Evolutionary conservation across 2,888 invertebrate genomes (phyloP).

Genomic region (Stegophylla sp.): DNA sequence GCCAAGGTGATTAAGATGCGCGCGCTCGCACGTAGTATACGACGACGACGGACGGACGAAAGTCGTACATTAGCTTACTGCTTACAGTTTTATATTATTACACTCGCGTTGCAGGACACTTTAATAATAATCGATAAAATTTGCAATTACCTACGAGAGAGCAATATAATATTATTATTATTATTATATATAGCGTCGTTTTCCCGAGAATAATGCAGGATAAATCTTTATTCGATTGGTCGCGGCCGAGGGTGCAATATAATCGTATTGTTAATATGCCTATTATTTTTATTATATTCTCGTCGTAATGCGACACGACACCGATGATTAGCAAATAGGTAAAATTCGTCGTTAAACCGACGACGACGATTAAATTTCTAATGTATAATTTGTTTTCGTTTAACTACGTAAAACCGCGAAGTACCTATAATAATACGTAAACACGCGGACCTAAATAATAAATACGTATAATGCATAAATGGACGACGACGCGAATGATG

Average conservation of each 20-base stretch:
- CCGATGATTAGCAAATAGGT: neutral
- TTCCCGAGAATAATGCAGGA: neutral
- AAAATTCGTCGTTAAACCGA: constrained; percentile 2
- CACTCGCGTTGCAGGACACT: neutral
- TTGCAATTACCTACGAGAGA: constrained; percentile 4
- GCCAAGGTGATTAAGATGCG: constrained; percentile 21
- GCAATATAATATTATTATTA: neutral
- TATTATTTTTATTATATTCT: too few relatives aligned
- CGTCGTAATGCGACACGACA: neutral
- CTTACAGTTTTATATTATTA: neutral
- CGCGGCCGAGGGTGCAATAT: neutral
- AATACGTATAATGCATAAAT: too few relatives aligned
- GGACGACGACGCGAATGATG: neutral
- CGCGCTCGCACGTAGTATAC: neutral
- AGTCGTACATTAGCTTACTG: neutral
- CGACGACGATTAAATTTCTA: constrained; percentile 4
- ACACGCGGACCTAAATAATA: too few relatives aligned
- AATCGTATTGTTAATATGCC: too few relatives aligned
- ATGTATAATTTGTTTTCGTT: neutral
- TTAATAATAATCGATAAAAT: constrained; percentile 10
- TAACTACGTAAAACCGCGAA: too few relatives aligned
- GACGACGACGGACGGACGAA: constrained; percentile 14
- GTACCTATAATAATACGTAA: too few relatives aligned
- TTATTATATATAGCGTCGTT: neutral
- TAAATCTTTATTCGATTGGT: neutral